These are phyloP conservation scores for Gymnorhina tibicen DNA, from an alignment of 2,113 vertebrate species.

Conservation along the genomic window DNA sequence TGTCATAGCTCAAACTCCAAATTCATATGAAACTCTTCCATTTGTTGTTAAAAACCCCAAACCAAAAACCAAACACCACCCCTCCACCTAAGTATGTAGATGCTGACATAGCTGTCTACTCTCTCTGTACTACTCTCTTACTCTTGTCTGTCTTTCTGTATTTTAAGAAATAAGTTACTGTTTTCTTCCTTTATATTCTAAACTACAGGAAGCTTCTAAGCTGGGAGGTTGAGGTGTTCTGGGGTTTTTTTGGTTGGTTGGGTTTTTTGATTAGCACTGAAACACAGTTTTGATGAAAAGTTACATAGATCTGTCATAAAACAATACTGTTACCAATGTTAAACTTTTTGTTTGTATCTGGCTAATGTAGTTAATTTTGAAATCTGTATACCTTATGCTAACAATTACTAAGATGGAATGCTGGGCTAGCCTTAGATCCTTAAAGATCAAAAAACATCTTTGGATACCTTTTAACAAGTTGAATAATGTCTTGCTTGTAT, in stretches of 20 bases:
- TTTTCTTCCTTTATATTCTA: neutral
- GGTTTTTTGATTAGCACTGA: neutral
- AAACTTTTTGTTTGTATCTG: neutral
- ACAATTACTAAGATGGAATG: neutral
- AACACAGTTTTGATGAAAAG: neutral
- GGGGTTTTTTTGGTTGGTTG: neutral
- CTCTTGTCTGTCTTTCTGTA: neutral
- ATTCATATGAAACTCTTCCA: neutral
- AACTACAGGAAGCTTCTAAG: neutral
- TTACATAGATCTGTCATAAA: neutral
- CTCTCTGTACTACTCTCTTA: neutral
- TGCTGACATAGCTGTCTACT: neutral
- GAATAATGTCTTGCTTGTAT: neutral
- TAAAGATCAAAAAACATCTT: neutral
- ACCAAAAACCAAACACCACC: neutral
- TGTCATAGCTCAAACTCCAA: neutral
- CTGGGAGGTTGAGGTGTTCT: neutral
- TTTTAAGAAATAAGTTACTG: neutral
- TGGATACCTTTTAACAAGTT: neutral
- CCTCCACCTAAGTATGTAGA: neutral
- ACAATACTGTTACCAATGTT: neutral
- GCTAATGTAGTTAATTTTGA: neutral
- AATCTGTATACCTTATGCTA: neutral
- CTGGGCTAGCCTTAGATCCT: neutral
- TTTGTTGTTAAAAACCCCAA: neutral